Conservation (phyloP, 2,797 vertebrate species). For the Cryptoprocta ferox region DNA sequence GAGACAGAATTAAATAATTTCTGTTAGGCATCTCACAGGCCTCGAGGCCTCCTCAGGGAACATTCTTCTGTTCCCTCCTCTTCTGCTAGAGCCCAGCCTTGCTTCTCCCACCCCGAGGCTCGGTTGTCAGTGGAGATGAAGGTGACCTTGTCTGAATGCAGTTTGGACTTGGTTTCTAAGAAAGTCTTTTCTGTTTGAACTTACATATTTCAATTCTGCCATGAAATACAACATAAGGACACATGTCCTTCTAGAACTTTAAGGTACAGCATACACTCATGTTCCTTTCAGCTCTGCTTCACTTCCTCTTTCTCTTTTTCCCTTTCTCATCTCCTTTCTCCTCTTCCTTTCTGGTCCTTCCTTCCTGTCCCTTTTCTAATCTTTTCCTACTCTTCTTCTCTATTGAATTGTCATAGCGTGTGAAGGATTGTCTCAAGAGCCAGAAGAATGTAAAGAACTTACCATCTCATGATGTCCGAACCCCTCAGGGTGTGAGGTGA, state of each 20-base stretch:
- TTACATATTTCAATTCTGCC: not conserved
- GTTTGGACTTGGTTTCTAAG: not conserved
- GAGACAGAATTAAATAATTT: not conserved
- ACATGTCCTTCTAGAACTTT: not conserved
- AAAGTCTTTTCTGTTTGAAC: not conserved
- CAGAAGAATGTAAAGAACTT: not conserved
- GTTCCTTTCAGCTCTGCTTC: not conserved
- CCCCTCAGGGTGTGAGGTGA: not conserved
- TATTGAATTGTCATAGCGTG: not conserved
- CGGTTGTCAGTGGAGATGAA: not conserved
- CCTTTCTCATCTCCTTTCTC: not conserved
- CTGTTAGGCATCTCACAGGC: not conserved
- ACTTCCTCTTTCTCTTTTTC: not conserved
- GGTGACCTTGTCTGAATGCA: not conserved
- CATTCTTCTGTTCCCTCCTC: not conserved
- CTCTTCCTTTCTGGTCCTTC: not conserved
- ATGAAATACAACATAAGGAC: not conserved
- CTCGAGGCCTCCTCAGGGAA: no score
- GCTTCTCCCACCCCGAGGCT: not conserved
- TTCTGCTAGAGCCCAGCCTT: not conserved
- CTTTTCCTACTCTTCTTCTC: not conserved
- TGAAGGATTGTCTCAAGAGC: not conserved
- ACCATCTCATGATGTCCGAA: not conserved
- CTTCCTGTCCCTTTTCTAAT: not conserved
- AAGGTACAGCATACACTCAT: no score